Evolutionary conservation across 2,113 vertebrate species (phyloP).

Genomic region (Dromaius novaehollandiae): DNA sequence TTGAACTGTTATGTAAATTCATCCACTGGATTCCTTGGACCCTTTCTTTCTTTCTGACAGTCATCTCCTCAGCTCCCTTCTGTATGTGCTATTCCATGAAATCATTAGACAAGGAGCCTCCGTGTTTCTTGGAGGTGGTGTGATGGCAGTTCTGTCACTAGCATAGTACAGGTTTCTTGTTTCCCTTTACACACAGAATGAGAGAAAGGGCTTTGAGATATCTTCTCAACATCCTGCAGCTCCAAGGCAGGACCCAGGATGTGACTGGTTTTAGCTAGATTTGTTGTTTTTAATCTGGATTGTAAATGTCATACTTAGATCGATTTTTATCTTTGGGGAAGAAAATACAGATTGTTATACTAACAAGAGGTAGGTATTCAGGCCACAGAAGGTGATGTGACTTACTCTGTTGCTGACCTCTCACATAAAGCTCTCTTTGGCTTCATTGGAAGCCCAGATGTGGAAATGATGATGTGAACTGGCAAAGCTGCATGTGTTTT

Average conservation of each 20-base stretch:
- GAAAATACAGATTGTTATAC: conserved; percentile 32
- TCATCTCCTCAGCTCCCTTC: background rate
- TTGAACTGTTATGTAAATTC: background rate
- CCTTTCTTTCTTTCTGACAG: background rate
- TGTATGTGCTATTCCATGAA: background rate
- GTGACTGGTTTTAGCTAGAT: background rate
- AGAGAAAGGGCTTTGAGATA: background rate
- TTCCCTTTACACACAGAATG: background rate
- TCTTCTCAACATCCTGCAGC: background rate
- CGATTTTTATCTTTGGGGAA: conserved; percentile 49
- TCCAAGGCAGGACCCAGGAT: background rate
- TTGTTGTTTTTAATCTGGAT: background rate
- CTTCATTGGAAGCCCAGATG: background rate
- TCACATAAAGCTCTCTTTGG: background rate
- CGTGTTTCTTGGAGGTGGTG: background rate
- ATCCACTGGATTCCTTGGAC: background rate
- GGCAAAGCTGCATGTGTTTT: background rate
- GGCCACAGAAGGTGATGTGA: background rate
- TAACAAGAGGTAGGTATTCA: background rate
- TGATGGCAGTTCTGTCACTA: background rate
- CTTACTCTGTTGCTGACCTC: background rate
- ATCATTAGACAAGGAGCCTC: background rate
- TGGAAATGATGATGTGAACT: conserved; percentile 10
- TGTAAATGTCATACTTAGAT: background rate
- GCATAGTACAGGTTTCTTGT: background rate